These are phyloP conservation scores for Listronotus bonariensis DNA, from an alignment of 1,140 invertebrate species.

Conservation along the genomic window DNA sequence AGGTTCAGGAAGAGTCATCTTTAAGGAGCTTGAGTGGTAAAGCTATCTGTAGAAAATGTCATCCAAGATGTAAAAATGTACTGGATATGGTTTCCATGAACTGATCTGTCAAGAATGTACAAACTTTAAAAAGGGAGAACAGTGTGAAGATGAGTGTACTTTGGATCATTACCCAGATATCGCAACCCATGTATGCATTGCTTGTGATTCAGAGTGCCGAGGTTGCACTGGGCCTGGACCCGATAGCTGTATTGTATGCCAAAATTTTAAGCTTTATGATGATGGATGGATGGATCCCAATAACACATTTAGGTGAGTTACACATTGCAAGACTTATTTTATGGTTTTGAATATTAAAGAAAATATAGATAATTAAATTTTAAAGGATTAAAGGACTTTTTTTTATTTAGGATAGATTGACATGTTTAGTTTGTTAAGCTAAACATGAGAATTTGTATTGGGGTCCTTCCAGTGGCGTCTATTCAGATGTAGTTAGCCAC, in stretches of 20 bases:
- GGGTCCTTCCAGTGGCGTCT: too few relatives aligned
- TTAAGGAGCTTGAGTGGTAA: constrained; percentile 75
- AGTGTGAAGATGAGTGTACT: constrained; percentile 90
- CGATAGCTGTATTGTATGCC: constrained; percentile 80
- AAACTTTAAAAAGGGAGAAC: constrained; percentile 82
- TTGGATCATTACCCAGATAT: constrained; percentile 82
- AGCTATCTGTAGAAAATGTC: constrained; percentile 85
- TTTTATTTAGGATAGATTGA: too few relatives aligned
- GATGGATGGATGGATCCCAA: constrained; percentile 61
- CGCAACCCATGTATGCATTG: constrained; percentile 71
- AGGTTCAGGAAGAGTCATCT: constrained; percentile 65
- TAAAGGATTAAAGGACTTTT: too few relatives aligned
- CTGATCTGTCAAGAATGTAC: constrained; percentile 84
- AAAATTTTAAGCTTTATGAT: constrained; percentile 82
- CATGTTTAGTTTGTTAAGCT: too few relatives aligned
- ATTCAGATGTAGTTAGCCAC: too few relatives aligned
- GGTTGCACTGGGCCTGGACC: constrained; percentile 81
- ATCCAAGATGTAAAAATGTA: constrained; percentile 89
- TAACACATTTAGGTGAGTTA: constrained; percentile 56
- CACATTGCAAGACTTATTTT: too few relatives aligned
- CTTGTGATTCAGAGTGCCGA: constrained; percentile 80
- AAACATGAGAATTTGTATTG: too few relatives aligned
- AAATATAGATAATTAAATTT: too few relatives aligned
- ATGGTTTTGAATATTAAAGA: too few relatives aligned
- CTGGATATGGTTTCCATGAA: constrained; percentile 84